These are phyloP conservation scores for Dipodomys stephensi DNA, from an alignment of 2,113 vertebrate species.

Conservation along the genomic window DNA sequence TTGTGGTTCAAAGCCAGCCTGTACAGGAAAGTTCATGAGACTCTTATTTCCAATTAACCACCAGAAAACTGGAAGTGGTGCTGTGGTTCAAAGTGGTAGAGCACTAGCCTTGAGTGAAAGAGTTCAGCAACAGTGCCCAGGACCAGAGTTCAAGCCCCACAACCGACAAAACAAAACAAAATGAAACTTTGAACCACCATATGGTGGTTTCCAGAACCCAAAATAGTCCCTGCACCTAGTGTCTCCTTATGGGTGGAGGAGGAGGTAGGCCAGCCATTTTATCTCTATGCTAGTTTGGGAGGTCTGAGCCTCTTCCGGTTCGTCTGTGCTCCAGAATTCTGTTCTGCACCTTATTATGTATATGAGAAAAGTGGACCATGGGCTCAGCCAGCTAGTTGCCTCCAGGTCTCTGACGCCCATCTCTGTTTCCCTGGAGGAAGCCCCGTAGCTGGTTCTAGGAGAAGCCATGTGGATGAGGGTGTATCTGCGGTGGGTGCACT, in stretches of 20 bases:
- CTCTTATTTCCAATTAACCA: too few relatives aligned
- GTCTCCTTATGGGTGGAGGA: not conserved
- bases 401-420: not conserved
- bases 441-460: not conserved
- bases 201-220: not conserved
- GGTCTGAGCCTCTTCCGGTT: too few relatives aligned
- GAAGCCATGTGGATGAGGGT: not conserved
- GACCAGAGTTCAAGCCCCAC: too few relatives aligned
- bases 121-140: too few relatives aligned
- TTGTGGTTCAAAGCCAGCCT: too few relatives aligned
- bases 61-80: too few relatives aligned
- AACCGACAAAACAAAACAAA: too few relatives aligned
- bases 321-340: not conserved
- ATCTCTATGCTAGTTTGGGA: too few relatives aligned
- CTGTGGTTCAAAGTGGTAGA: too few relatives aligned
- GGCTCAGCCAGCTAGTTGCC: not conserved
- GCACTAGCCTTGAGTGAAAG: too few relatives aligned
- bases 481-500: not conserved
- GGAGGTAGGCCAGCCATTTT: accelerated
- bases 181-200: not conserved
- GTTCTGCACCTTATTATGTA: not conserved
- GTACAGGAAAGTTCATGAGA: too few relatives aligned
- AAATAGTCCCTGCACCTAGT: accelerated
- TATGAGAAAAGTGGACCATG: not conserved
- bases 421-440: not conserved